These are phyloP conservation scores for Columba guinea DNA, from an alignment of 2,797 vertebrate species.

Conservation along the genomic window DNA sequence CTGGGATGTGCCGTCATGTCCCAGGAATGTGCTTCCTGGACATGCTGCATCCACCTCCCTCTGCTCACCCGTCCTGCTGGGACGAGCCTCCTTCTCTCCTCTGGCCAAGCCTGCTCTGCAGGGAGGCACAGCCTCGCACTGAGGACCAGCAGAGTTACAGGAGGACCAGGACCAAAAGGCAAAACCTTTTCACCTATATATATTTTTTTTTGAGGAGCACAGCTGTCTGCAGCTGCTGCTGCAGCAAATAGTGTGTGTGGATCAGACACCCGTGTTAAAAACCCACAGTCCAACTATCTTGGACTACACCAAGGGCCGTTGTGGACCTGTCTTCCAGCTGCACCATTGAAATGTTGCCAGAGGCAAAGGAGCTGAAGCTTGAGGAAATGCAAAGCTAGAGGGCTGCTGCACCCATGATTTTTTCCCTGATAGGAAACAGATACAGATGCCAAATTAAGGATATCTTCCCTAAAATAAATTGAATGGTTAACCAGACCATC, in stretches of 20 bases:
- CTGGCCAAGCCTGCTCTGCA: background rate
- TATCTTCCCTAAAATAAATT: background rate
- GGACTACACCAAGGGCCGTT: background rate
- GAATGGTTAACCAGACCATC: background rate
- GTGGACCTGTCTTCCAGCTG: background rate
- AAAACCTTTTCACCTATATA: background rate
- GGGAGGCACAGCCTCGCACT: background rate
- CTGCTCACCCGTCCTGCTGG: background rate
- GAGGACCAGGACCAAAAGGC: background rate
- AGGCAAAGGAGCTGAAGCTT: background rate
- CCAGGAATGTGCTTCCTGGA: conserved; percentile 34
- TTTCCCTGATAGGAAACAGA: background rate
- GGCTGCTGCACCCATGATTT: background rate
- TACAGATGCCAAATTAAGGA: background rate
- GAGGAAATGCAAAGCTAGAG: background rate
- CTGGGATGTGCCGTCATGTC: background rate
- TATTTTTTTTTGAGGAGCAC: background rate
- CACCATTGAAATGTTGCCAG: background rate
- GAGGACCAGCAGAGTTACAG: background rate
- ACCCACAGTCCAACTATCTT: background rate
- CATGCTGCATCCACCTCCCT: background rate
- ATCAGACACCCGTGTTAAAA: background rate
- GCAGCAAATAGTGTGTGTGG: background rate
- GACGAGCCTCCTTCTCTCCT: background rate
- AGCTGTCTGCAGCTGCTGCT: background rate